phyloP scores from a whole-genome alignment of 2,888 invertebrate species.

The Congeria kusceri region DNA sequence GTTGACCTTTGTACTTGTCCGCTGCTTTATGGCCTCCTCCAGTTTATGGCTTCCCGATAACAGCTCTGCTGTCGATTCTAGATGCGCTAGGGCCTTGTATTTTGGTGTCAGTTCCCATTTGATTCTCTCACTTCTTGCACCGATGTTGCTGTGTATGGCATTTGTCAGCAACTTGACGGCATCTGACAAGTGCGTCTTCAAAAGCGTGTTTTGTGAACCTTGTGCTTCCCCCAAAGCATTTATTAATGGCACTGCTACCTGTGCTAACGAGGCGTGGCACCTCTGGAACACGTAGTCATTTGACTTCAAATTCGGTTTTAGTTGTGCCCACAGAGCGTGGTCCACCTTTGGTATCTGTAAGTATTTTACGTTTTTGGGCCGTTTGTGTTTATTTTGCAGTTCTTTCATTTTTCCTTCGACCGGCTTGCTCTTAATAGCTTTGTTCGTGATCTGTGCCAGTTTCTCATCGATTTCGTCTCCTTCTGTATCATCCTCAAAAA shows the following conservation, averaged over 20 bases:
- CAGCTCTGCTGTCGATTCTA: conserved; percentile 1
- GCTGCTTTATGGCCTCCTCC: conserved; percentile 1
- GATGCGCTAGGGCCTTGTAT: neutral
- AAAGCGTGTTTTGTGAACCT: neutral
- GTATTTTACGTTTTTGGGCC: conserved; percentile 23
- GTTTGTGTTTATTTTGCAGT: conserved; percentile 11
- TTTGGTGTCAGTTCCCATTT: neutral
- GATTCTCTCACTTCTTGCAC: neutral
- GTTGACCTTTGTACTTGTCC: neutral
- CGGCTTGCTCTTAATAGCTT: no score
- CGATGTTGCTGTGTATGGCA: neutral
- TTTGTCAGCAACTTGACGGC: conserved; percentile 14
- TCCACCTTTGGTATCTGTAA: conserved; percentile 28
- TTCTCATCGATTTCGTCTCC: no score
- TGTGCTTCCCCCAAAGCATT: conserved; percentile 10
- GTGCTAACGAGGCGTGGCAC: neutral
- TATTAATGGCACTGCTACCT: neutral
- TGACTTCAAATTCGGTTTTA: neutral
- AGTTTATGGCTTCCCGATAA: conserved; percentile 13
- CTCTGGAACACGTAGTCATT: conserved; percentile 15
- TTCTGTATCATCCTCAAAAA: no score
- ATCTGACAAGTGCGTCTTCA: neutral
- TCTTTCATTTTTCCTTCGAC: no score
- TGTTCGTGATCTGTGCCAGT: no score
- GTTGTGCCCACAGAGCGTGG: conserved; percentile 20